A percentile compares a stretch with the other conserved stretches of the same genome.
Conservation (phyloP, 2,113 vertebrate species). For the Setophaga coronata region DNA sequence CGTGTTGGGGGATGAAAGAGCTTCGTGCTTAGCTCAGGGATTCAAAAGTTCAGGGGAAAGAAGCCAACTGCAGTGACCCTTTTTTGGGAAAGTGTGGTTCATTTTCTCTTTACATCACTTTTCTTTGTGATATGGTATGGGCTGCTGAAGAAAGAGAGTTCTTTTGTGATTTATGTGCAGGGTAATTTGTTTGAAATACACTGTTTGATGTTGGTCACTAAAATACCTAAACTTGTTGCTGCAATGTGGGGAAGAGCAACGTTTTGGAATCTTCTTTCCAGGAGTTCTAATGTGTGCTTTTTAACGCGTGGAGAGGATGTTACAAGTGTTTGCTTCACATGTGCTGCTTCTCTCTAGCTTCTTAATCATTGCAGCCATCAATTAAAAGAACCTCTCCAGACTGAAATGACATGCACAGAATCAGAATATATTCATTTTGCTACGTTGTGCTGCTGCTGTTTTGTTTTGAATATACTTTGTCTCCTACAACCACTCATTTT, state of each 20-base stretch:
- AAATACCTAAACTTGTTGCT: not conserved
- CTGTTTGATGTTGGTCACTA: not conserved
- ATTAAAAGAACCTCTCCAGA: not conserved
- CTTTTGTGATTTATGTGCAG: not conserved
- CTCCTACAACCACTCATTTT: not conserved
- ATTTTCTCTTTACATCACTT: conserved; percentile 16
- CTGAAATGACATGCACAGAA: not conserved
- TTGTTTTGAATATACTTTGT: not conserved
- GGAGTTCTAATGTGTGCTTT: not conserved
- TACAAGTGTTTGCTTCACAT: not conserved
- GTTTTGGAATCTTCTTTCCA: not conserved
- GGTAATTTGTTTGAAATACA: not conserved
- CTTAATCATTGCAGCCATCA: not conserved
- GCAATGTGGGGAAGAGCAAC: not conserved
- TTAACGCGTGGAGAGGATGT: not conserved
- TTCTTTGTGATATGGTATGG: not conserved
- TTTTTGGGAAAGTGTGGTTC: conserved; percentile 5
- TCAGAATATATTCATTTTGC: not conserved
- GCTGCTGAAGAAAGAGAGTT: not conserved
- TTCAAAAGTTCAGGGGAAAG: conserved; percentile 28
- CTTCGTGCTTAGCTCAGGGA: conserved; percentile 16
- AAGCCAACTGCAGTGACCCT: not conserved
- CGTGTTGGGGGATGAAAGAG: not conserved
- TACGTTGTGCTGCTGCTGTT: not conserved
- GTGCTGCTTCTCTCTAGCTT: not conserved